Base-by-base conservation (phyloP, 2,797 vertebrate genomes). In the Hylomyscus alleni region DNA sequence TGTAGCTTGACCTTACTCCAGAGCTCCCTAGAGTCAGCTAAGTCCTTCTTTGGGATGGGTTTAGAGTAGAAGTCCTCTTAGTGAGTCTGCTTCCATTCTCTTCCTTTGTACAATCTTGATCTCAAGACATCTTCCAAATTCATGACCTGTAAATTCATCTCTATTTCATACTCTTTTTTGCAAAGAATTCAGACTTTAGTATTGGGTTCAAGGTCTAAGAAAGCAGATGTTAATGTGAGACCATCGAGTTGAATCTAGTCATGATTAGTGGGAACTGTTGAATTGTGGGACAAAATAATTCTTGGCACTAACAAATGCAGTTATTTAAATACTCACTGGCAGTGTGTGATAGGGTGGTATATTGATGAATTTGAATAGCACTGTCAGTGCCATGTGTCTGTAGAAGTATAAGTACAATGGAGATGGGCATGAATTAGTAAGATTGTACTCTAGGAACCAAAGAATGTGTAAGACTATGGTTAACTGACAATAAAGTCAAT, bases 151-250 rank as follows among this genome's bases (percentile, higher is more conserved):
- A 17, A 1, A 14, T 15, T 22, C 9, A 69, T 69, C 44, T 92
- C 44, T 37, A 8, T 52, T 62, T 67, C 54, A 92, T 95, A 86
- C 40, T 91, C 37, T 93, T 58, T 8, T 37, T 89, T 90, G 24
- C 31, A 69, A 52, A 89, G 17, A 13, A 44, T 14, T 37, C 40
- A 60, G 83, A 82, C 11, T 93, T 62, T 19, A 73, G 85, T 81
- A 20, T 40, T 72, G 15, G 40, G 69, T 80, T 52, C 29, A 6
- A 47, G 34, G 44, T 95, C 37, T 34, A 88, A 76, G 58, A 80
- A 72, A 83, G 50, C 52, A 90, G 24, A 82, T 67, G 62, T 24
- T 82, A 29, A 83, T 24, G 72, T 56, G 40, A 50, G 15, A 80
- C 73, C 85, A 78, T 62, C 22, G 37, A 91, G 40, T 11, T 83